Evolutionary conservation across 1,140 invertebrate species (phyloP), one percentile per base, ranked within the genome.

Genomic region (Cotesia typhae): DNA sequence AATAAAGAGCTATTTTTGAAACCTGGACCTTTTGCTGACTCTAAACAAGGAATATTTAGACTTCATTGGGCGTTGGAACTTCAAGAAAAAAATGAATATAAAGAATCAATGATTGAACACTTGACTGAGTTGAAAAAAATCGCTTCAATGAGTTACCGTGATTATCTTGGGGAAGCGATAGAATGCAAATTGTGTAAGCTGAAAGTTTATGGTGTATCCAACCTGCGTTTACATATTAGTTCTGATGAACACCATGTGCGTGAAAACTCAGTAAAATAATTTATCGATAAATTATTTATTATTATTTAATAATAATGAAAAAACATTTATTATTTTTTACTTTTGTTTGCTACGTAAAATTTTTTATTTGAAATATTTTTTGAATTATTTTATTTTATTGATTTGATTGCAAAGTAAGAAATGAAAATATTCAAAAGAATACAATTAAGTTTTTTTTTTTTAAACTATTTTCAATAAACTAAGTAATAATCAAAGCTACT

Each of bases 31-130:
- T 52, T 59, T 2, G 77, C 78, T 35, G 81, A 87, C 1, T 86
- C 85, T 9, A 85, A 85, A 74, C 82, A 85, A 73, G 87, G 87
- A 5, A 85, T 92, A 76, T 92, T 87, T 75, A 87, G 89, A 3
- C 81, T 91, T 59, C 90, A 92, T 77, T 75, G 77, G 61, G 88
- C 88, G 14, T 84, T 89, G 10, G 84, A 88, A 63, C 81, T 91
- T 5, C 60, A 76, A 17, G 10, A 76, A 4, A n/a, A 28, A 12
- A 63, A 81, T 28, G 77, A 80, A 0, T 9, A 66, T 14, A 17
- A 67, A 0, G 80, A 84, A 59, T 67, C 78, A 70, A 77, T 83
- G 74, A 38, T 70, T 2, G 7, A 53, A 2, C 81, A 87, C 63
- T 0, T 81, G 4, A 14, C 66, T 2, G 77, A 82, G 17, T 74